These are phyloP conservation scores for Botrylloides violaceus DNA, from an alignment of 23 tunicate species.

Conservation along the genomic window DNA sequence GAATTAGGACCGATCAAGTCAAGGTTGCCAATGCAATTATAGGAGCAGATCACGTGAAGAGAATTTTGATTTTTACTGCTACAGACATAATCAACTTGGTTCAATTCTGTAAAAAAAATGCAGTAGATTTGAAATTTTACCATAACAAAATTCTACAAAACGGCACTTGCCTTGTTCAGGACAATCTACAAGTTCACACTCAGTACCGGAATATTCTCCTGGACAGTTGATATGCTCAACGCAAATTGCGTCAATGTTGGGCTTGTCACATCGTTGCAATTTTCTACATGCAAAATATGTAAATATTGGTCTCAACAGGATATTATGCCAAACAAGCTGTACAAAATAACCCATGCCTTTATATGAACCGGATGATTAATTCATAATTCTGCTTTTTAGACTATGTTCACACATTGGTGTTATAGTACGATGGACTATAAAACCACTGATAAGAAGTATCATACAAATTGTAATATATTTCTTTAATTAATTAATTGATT, in stretches of 20 bases:
- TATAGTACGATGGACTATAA: too few relatives aligned
- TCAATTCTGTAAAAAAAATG: neutral
- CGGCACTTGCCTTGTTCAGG: neutral
- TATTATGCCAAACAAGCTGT: too few relatives aligned
- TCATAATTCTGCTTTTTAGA: too few relatives aligned
- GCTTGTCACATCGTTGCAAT: neutral
- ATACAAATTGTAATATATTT: too few relatives aligned
- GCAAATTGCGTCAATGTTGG: slow-evolving; percentile 3
- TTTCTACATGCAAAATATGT: neutral
- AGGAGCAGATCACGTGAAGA: neutral
- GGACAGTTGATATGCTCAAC: slow-evolving; percentile 1
- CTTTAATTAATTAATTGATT: too few relatives aligned
- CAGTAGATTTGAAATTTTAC: too few relatives aligned
- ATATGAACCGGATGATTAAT: too few relatives aligned
- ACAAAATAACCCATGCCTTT: too few relatives aligned
- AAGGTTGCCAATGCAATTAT: neutral
- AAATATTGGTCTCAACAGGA: too few relatives aligned
- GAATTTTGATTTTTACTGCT: neutral
- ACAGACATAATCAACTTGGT: neutral
- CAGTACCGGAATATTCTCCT: slow-evolving; percentile 1
- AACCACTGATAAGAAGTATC: too few relatives aligned
- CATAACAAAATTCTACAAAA: too few relatives aligned
- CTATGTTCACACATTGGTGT: too few relatives aligned
- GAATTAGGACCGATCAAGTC: neutral
- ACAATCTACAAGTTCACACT: slow-evolving; percentile 16